These are phyloP conservation scores for Cryptus armator DNA, from an alignment of 2,888 invertebrate genomes.

Conservation along the genomic window DNA sequence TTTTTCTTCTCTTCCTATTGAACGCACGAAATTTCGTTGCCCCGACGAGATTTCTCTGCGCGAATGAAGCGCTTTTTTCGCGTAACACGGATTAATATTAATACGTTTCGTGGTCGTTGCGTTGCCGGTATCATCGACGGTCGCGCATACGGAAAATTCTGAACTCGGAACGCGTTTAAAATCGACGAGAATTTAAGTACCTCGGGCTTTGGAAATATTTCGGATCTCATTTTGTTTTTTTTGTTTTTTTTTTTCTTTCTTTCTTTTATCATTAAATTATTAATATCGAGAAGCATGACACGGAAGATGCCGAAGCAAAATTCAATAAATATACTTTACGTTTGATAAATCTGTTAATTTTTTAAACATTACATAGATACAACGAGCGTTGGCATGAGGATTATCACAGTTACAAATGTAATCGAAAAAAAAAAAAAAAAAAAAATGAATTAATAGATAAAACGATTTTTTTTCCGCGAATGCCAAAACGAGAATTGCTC, in stretches of 20 bases:
- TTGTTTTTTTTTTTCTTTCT: not conserved
- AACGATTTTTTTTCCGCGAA: conserved; percentile 24
- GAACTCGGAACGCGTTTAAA: not conserved
- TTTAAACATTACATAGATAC: conserved; percentile 49
- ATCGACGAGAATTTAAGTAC: conserved; percentile 27
- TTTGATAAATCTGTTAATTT: not conserved
- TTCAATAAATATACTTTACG: conserved; percentile 17
- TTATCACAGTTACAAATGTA: conserved; percentile 81
- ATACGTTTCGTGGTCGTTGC: conserved; percentile 13
- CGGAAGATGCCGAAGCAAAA: conserved; percentile 11
- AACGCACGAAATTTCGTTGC: conserved; percentile 11
- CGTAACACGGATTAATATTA: not conserved
- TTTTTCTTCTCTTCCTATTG: not conserved
- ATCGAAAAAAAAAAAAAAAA: conserved; percentile 51
- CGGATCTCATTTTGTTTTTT: not conserved
- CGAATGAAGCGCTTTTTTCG: not conserved
- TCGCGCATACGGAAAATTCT: not conserved
- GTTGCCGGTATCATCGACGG: not conserved
- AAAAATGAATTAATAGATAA: not conserved
- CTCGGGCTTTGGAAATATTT: not conserved
- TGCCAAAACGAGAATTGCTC: conserved; percentile 13
- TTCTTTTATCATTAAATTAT: not conserved
- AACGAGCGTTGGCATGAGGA: conserved; percentile 75
- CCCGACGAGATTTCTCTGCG: not conserved
- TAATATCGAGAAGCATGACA: conserved; percentile 15